These are phyloP conservation scores for Platynereis dumerilii DNA, from an alignment of 2,888 invertebrate genomes.

Conservation along the genomic window DNA sequence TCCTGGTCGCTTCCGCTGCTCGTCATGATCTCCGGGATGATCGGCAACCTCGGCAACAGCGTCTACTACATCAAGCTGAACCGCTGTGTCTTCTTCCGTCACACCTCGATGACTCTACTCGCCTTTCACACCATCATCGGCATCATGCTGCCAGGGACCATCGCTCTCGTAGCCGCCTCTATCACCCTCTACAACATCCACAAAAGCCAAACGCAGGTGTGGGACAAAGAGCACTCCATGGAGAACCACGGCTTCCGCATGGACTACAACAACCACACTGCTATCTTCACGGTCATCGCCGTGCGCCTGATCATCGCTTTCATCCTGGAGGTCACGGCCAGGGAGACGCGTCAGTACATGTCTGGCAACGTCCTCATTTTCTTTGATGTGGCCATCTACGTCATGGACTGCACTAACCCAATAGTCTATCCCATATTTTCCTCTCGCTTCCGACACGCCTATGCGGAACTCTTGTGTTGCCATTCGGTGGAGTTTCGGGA, in stretches of 20 bases:
- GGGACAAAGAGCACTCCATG: not conserved
- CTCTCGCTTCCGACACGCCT: not conserved
- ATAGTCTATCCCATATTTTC: not conserved
- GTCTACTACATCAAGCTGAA: not conserved
- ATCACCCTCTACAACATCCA: not conserved
- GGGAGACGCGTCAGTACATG: not conserved
- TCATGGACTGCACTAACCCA: slow-evolving; percentile 1
- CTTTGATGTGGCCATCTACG: not conserved
- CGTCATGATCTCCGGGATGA: slow-evolving; percentile 7
- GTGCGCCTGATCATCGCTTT: not conserved
- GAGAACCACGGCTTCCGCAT: slow-evolving; percentile 5
- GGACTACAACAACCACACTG: not conserved
- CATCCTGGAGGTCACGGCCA: not conserved
- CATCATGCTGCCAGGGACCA: not conserved
- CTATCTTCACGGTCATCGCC: not conserved
- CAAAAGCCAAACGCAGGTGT: slow-evolving; percentile 1
- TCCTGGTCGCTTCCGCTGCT: not conserved
- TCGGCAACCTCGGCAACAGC: slow-evolving; percentile 8
- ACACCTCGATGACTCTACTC: slow-evolving; percentile 6
- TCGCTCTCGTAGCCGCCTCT: not conserved
- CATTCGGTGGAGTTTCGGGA: not conserved
- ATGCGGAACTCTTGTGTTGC: slow-evolving; percentile 1
- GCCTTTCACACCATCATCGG: slow-evolving; percentile 4
- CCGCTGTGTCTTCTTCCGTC: slow-evolving; percentile 5
- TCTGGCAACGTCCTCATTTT: slow-evolving; percentile 1